Evolutionary conservation across 2,113 vertebrate species (phyloP).

Genomic region (Donacobius atricapilla): DNA sequence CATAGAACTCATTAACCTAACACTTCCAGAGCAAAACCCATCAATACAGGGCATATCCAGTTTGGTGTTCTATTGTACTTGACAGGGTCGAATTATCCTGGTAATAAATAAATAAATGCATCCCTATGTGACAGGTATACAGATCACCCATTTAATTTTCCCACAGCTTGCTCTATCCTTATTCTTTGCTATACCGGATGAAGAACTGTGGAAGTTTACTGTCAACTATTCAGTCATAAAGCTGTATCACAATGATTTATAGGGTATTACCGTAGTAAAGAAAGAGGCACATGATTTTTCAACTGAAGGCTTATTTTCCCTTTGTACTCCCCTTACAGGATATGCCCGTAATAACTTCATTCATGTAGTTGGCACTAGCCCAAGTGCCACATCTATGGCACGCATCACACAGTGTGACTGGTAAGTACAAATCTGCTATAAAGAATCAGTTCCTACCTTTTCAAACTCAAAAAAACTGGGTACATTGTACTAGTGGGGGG

Average conservation of each 20-base stretch:
- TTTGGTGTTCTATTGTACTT: background rate
- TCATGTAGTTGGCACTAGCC: background rate
- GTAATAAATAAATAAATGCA: background rate
- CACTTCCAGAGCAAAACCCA: background rate
- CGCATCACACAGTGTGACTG: background rate
- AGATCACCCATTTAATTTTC: background rate
- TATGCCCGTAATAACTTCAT: background rate
- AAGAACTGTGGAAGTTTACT: background rate
- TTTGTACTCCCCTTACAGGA: background rate
- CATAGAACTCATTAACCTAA: background rate
- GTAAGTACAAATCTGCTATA: background rate
- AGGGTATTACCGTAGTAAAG: background rate
- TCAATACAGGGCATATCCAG: background rate
- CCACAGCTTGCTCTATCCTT: background rate
- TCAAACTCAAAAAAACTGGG: background rate
- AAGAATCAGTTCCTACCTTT: background rate
- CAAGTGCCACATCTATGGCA: background rate
- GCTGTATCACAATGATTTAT: background rate
- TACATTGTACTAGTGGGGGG: background rate
- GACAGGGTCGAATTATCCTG: background rate
- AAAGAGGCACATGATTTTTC: background rate
- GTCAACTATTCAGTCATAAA: background rate
- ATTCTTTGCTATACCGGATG: background rate
- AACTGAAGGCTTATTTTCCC: slow-evolving; percentile 20
- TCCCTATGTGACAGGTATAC: background rate